phyloP scores from a whole-genome alignment of 2,797 vertebrate genomes.

The Parauchenoglanis punctatus region DNA sequence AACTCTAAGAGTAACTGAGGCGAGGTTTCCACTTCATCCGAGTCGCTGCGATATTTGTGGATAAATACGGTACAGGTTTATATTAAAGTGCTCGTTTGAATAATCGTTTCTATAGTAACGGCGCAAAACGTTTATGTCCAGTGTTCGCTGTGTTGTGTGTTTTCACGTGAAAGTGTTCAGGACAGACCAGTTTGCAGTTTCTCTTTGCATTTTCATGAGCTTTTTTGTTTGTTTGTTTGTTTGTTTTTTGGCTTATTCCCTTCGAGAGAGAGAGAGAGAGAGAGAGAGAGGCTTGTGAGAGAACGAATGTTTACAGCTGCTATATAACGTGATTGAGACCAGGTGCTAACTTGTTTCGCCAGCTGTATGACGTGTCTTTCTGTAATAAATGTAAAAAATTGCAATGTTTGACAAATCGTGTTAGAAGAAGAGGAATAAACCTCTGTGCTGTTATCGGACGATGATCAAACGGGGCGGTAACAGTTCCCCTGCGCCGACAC shows the following conservation, averaged over 20 bases:
- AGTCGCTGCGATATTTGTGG: background rate
- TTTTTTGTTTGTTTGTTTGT: too few relatives aligned
- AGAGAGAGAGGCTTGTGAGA: background rate
- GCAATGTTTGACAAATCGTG: too few relatives aligned
- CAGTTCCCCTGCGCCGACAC: too few relatives aligned
- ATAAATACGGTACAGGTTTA: background rate
- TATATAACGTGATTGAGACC: background rate
- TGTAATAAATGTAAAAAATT: background rate
- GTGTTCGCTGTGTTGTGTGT: background rate
- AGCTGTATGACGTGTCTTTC: background rate
- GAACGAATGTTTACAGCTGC: background rate
- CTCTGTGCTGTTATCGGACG: too few relatives aligned
- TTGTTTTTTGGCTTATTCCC: too few relatives aligned
- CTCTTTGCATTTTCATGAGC: too few relatives aligned
- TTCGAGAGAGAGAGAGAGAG: too few relatives aligned
- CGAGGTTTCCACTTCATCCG: too few relatives aligned
- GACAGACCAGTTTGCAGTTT: too few relatives aligned
- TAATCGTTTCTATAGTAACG: background rate
- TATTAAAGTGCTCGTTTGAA: background rate
- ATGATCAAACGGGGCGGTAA: too few relatives aligned
- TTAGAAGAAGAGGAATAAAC: too few relatives aligned
- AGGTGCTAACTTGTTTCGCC: background rate
- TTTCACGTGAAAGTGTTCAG: background rate
- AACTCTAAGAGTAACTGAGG: background rate
- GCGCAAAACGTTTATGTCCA: background rate